Evolutionary conservation across 2,797 vertebrate genomes (phyloP), one percentile per base, ranked within the genome.

Genomic region (Tolypeutes matacus): DNA sequence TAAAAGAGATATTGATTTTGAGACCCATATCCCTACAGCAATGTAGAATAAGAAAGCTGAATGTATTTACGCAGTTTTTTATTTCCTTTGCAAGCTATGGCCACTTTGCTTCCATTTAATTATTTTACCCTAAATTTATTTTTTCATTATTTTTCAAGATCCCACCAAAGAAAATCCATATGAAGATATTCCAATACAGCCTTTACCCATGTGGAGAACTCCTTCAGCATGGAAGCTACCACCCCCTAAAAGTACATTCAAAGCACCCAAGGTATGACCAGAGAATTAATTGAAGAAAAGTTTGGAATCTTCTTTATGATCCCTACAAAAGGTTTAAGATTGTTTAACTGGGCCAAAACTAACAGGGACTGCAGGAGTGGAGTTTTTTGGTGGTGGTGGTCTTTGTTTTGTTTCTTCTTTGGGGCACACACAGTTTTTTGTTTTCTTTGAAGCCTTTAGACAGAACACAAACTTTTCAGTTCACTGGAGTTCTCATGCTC

Each of bases 101-200:
- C 82, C 34, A 65, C 29, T 67, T 56, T 82, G 51, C 65, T 95
- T 60, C 49, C 29, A 76, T 86, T 86, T 94, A 89, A 27, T 62
- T 67, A 20, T 20, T 2, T 86, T 73, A 3, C 36, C 94, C 53
- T 94, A 56, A 95, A 72, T 23, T 49, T 62, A 4, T 82, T 91
- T 86, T 89, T 53, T 31, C 31, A 15, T 92, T 73, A 20, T 93
- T 96, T 91, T 96, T 97, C 98, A 98, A 99, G 99, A 99, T 87
- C 98, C 98, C 86, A 94, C 96, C 87, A 99, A 98, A 97, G 99
- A 99, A 93, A 99, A 99, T 97, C 98, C 98, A 8, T 99, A 99
- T 93, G 99, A 99, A 97, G 99, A 99, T 95, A 98, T 99, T 72
- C 98, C 98, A 97, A 97, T 98, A 2, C 98, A 99, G 58, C 98